Evolutionary conservation across 1,140 invertebrate genomes (phyloP).

Genomic region (Cheumatopsyche charites): DNA sequence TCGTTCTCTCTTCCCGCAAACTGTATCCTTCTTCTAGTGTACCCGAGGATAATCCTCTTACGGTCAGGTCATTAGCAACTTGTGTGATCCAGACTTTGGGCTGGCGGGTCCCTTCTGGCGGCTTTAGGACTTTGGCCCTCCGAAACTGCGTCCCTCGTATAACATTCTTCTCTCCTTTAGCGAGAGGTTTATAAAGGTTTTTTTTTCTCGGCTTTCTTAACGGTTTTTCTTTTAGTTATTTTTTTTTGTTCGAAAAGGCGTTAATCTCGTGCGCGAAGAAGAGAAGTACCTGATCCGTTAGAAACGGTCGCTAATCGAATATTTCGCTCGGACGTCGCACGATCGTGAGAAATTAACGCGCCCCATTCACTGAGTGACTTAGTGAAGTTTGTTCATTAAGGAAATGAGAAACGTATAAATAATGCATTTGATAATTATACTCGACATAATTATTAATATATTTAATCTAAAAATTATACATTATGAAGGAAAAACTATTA

Average conservation of each 20-base stretch:
- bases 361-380: too few relatives aligned
- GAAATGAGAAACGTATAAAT: too few relatives aligned
- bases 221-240: background rate
- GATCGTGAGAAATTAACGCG: too few relatives aligned
- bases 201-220: conserved; percentile 15
- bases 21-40: conserved; percentile 18
- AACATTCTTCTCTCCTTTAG: background rate
- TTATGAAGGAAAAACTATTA: too few relatives aligned
- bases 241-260: conserved; percentile 4
- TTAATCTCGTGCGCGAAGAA: conserved; percentile 8
- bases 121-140: conserved; percentile 24
- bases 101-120: background rate
- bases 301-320: too few relatives aligned
- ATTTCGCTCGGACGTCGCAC: too few relatives aligned
- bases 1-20: conserved; percentile 16
- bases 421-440: too few relatives aligned
- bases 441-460: too few relatives aligned
- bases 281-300: conserved; percentile 17
- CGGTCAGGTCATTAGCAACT: conserved; percentile 33
- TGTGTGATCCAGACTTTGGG: conserved; percentile 29
- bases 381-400: too few relatives aligned
- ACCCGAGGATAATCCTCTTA: conserved; percentile 30
- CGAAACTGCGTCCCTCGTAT: conserved; percentile 9
- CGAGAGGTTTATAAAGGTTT: background rate
- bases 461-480: too few relatives aligned